Percentiles rank a stretch among this genome's conserved stretches.
Conservation (phyloP, 37 sponge, comb jelly and placozoan genomes). For the Spongilla lacustris region DNA sequence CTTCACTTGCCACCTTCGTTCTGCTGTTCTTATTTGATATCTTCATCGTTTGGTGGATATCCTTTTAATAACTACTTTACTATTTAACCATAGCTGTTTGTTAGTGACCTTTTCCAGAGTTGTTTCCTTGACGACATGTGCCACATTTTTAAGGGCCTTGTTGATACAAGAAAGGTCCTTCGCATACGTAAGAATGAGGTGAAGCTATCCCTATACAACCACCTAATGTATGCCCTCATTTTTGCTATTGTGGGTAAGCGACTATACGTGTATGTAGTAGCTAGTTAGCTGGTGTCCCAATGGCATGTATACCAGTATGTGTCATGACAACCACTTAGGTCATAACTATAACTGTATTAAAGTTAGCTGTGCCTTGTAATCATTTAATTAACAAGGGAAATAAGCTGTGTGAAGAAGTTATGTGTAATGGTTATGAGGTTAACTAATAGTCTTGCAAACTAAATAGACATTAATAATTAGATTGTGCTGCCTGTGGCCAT, state of each 20-base stretch:
- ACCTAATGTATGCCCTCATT: conserved; percentile 69
- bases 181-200: conserved; percentile 71
- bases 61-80: conserved; percentile 5
- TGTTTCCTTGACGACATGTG: not conserved
- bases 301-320: too few relatives aligned
- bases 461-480: too few relatives aligned
- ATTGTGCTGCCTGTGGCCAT: not conserved
- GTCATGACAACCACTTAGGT: too few relatives aligned
- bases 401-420: too few relatives aligned
- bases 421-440: not conserved
- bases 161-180: conserved; percentile 66
- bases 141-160: conserved; percentile 60
- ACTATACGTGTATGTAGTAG: too few relatives aligned
- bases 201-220: conserved; percentile 86
- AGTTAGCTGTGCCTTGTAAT: too few relatives aligned
- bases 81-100: too few relatives aligned
- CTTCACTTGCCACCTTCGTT: conserved; percentile 14
- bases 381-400: not conserved
- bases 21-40: conserved; percentile 47
- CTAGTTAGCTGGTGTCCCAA: too few relatives aligned
- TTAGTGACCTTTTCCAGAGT: not conserved
- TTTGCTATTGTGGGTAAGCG: conserved; percentile 67
- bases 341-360: too few relatives aligned
- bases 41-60: conserved; percentile 69
- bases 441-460: too few relatives aligned